A percentile compares a stretch with the other conserved stretches of the same genome.
phyloP scores from a whole-genome alignment of 2,888 invertebrate genomes.

The Brachyptera risi region DNA sequence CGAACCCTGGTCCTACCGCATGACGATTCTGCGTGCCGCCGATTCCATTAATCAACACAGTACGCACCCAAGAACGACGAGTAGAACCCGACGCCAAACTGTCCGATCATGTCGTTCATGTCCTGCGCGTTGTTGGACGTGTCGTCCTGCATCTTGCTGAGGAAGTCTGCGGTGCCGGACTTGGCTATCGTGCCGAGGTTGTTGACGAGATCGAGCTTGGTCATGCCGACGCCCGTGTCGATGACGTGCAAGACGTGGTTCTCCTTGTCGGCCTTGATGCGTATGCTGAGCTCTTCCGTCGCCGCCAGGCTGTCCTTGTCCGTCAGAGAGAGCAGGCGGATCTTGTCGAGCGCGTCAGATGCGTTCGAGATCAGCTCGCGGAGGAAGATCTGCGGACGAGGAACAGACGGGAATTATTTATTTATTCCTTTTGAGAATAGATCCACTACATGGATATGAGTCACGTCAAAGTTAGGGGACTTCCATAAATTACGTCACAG shows the following conservation, averaged over 20 bases:
- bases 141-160: conserved; percentile 60
- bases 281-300: conserved; percentile 79
- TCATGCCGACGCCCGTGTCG: conserved; percentile 98
- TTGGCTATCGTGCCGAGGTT: conserved; percentile 99
- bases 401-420: background rate
- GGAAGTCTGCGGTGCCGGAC: conserved; percentile 94
- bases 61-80: conserved; percentile 77
- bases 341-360: conserved; percentile 98
- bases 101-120: conserved; percentile 96
- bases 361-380: conserved; percentile 98
- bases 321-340: conserved; percentile 88
- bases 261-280: conserved; percentile 91
- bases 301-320: conserved; percentile 72
- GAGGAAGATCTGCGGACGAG: conserved; percentile 73
- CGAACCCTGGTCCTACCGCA: too few species aligned
- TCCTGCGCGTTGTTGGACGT: conserved; percentile 51
- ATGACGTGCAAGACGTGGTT: conserved; percentile 87
- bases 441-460: background rate
- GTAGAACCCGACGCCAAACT: conserved; percentile 99
- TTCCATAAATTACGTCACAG: too few species aligned
- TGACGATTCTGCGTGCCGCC: too few species aligned
- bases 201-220: conserved; percentile 84
- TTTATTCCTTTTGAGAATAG: background rate
- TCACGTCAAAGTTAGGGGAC: background rate
- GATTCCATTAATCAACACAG: too few species aligned